phyloP scores from a whole-genome alignment of 2,113 vertebrate species.

The Notothenia rossii region DNA sequence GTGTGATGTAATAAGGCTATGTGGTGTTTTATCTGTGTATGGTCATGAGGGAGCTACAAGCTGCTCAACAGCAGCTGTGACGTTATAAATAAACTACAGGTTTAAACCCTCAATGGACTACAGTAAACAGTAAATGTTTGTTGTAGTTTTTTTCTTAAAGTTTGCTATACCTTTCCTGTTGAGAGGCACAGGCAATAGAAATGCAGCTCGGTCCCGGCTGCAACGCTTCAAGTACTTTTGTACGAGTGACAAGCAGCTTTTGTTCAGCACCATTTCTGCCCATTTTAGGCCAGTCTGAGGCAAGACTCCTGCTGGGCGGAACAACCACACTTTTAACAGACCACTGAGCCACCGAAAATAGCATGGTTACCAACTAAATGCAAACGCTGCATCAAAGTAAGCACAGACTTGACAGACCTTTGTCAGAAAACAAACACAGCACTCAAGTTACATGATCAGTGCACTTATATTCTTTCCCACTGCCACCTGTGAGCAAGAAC shows the following conservation, averaged over 20 bases:
- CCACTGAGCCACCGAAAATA: constrained; percentile 83
- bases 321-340: constrained; percentile 85
- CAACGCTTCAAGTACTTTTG: constrained; percentile 84
- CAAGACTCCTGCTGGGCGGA: constrained; percentile 85
- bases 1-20: constrained; percentile 58
- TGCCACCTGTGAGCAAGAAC: constrained; percentile 74
- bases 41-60: constrained; percentile 55
- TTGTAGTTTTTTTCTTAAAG: constrained; percentile 78
- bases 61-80: constrained; percentile 67
- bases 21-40: constrained; percentile 55
- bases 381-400: constrained; percentile 77
- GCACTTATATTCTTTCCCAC: constrained; percentile 54
- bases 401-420: constrained; percentile 73
- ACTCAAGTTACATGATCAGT: constrained; percentile 69
- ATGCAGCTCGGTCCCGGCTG: constrained; percentile 81
- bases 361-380: constrained; percentile 79
- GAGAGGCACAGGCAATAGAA: constrained; percentile 84
- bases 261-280: constrained; percentile 84
- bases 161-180: constrained; percentile 85
- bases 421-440: constrained; percentile 73
- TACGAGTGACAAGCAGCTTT: constrained; percentile 84
- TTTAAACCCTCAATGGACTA: constrained; percentile 56
- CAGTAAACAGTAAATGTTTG: constrained; percentile 65
- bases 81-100: constrained; percentile 63
- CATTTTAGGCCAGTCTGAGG: constrained; percentile 85